Evolutionary conservation across 2,113 vertebrate genomes (phyloP).

Genomic region (Prolemur simus): DNA sequence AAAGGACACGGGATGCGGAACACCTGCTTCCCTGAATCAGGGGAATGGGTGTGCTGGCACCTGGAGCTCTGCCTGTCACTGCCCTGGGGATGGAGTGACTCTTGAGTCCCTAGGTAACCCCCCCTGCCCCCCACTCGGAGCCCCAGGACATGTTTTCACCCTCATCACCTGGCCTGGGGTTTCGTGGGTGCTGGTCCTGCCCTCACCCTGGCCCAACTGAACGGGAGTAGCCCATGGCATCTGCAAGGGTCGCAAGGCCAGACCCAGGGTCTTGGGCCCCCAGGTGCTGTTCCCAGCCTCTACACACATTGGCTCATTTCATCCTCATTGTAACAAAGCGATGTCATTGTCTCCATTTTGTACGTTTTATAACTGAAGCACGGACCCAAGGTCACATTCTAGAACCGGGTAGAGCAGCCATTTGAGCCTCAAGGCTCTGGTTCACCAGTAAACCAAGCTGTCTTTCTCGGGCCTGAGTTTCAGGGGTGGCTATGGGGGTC

Average conservation of each 20-base stretch:
- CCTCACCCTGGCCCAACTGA: not conserved
- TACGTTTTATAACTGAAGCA: not conserved
- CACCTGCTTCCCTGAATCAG: not conserved
- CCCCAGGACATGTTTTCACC: not conserved
- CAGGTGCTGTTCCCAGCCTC: not conserved
- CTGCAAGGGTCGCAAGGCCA: not conserved
- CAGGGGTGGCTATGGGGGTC: not conserved
- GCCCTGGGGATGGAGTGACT: too few species aligned
- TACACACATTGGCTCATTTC: fast-evolving
- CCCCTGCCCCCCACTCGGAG: not conserved
- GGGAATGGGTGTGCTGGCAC: not conserved
- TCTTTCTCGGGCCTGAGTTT: not conserved
- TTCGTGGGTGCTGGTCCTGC: not conserved
- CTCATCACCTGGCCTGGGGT: not conserved
- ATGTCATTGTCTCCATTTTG: not conserved
- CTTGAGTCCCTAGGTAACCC: not conserved
- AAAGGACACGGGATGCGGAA: not conserved
- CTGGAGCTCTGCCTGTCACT: not conserved
- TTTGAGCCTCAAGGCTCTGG: too few species aligned
- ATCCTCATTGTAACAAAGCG: fast-evolving
- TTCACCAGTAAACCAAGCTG: too few species aligned
- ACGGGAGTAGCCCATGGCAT: too few species aligned
- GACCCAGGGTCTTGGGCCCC: not conserved
- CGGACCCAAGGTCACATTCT: not conserved
- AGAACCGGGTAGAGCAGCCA: not conserved